These are phyloP conservation scores for Hemicentrotus pulcherrimus DNA, from an alignment of 35 echinoderm and acorn worm genomes.

Conservation along the genomic window DNA sequence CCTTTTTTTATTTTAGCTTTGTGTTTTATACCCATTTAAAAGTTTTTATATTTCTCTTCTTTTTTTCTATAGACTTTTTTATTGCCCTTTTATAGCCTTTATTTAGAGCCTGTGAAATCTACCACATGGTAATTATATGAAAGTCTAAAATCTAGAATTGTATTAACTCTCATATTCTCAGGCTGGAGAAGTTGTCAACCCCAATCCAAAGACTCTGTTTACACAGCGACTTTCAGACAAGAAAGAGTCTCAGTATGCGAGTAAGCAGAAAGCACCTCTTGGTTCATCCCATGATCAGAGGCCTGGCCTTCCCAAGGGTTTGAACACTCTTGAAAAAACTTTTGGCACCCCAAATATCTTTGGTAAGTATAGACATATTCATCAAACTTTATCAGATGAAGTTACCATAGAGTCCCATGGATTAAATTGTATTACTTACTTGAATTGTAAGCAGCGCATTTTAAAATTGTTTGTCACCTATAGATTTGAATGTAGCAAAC, in stretches of 20 bases:
- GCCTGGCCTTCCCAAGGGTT: slow-evolving; percentile 69
- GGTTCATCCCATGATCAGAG: slow-evolving; percentile 91
- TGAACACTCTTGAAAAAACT: slow-evolving; percentile 56
- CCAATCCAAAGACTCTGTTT: slow-evolving; percentile 84
- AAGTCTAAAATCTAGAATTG: neutral
- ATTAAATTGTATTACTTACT: too few relatives aligned
- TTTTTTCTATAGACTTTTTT: neutral
- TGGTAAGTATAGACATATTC: slow-evolving; percentile 60
- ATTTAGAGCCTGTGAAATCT: neutral
- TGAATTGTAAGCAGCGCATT: too few relatives aligned
- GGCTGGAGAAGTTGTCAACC: slow-evolving; percentile 90
- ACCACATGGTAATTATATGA: neutral
- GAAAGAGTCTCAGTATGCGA: slow-evolving; percentile 86
- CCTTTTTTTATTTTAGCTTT: neutral
- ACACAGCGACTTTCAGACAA: slow-evolving; percentile 83
- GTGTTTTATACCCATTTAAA: too few relatives aligned
- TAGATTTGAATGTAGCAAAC: neutral
- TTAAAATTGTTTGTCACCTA: neutral
- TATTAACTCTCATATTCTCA: slow-evolving; percentile 35
- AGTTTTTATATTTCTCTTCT: too few relatives aligned
- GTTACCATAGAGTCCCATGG: neutral
- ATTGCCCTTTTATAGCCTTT: neutral
- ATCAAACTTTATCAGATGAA: neutral
- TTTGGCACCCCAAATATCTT: slow-evolving; percentile 96
- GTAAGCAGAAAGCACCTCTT: slow-evolving; percentile 89